phyloP scores from a whole-genome alignment of 2,113 vertebrate species.

The Oxyura jamaicensis region DNA sequence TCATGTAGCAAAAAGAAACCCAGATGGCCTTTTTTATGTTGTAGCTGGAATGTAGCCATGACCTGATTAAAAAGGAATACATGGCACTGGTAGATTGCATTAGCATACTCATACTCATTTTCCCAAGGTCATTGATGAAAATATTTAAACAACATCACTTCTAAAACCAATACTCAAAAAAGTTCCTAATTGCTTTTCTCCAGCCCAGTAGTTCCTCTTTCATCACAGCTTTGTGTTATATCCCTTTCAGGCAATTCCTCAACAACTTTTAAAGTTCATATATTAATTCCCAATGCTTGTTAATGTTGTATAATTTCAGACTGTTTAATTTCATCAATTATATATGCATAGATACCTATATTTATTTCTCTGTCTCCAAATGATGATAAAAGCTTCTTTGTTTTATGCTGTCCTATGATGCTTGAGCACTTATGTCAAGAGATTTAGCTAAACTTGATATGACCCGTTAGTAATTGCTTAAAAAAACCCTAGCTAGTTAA shows the following conservation, averaged over 20 bases:
- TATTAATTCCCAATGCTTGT: not conserved
- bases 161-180: not conserved
- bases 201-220: not conserved
- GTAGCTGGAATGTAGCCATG: not conserved
- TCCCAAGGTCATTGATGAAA: not conserved
- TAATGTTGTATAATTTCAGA: not conserved
- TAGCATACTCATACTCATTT: not conserved
- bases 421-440: not conserved
- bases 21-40: not conserved
- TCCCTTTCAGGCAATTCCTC: not conserved
- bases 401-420: not conserved
- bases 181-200: not conserved
- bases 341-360: not conserved
- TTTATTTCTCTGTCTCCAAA: not conserved
- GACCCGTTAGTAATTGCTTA: rapidly evolving
- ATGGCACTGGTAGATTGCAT: not conserved
- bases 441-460: not conserved
- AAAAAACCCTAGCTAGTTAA: not conserved
- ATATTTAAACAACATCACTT: not conserved
- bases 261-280: not conserved
- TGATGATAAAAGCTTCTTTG: not conserved
- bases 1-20: not conserved
- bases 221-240: not conserved
- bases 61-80: not conserved
- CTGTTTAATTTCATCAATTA: not conserved